phyloP scores from a whole-genome alignment of 1,140 invertebrate species.

The Cydia fagiglandana region DNA sequence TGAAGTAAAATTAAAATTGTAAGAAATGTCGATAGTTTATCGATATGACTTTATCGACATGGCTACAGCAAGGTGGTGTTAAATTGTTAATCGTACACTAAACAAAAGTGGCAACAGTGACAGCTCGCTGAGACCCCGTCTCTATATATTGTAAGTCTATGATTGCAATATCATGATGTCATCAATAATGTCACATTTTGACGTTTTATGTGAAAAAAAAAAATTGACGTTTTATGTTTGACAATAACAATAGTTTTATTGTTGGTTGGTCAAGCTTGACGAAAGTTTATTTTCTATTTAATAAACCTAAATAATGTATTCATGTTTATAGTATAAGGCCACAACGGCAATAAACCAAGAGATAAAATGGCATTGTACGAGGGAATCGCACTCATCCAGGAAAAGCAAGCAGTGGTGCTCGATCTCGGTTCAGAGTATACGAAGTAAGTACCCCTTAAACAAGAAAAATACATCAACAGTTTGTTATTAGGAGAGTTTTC shows the following conservation, averaged over 20 bases:
- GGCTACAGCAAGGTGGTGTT: too few relatives aligned
- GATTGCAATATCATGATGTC: background rate
- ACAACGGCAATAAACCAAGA: background rate
- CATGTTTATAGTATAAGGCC: background rate
- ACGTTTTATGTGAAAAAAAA: too few relatives aligned
- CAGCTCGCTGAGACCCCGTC: too few relatives aligned
- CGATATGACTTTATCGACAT: too few relatives aligned
- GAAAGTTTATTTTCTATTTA: background rate
- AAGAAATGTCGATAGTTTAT: too few relatives aligned
- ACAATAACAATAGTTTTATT: background rate
- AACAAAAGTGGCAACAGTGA: too few relatives aligned
- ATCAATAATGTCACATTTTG: background rate
- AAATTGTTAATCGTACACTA: too few relatives aligned
- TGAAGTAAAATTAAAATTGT: too few relatives aligned
- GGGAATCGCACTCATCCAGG: conserved; percentile 86
- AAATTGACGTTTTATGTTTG: too few relatives aligned
- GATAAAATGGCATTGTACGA: conserved; percentile 86
- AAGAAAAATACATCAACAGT: background rate
- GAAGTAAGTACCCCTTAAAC: conserved; percentile 87
- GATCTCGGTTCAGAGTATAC: conserved; percentile 96
- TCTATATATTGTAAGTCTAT: too few relatives aligned
- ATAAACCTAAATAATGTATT: background rate
- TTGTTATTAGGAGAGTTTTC: background rate
- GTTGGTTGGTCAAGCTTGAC: background rate
- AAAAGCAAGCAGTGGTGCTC: conserved; percentile 93